Conservation (phyloP, 1,140 invertebrate species). For the Diabrotica virgifera region DNA sequence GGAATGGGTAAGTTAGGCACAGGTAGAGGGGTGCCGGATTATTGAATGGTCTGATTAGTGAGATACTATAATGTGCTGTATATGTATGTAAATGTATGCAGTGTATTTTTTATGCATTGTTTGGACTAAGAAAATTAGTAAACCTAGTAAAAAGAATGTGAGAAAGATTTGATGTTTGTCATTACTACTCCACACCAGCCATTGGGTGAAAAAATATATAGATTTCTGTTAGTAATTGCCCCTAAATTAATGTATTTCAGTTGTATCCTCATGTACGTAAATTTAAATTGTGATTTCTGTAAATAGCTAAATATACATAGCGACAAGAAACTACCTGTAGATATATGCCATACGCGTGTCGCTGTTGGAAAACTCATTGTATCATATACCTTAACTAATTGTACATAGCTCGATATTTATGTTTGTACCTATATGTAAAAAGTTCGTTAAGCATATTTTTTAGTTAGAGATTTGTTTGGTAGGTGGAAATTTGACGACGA, state of each 20-base stretch:
- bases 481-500: background rate
- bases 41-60: too few species aligned
- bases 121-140: too few species aligned
- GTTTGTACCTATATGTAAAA: slow-evolving; percentile 20
- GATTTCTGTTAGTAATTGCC: too few species aligned
- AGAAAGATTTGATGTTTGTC: too few species aligned
- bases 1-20: too few species aligned
- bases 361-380: slow-evolving; percentile 20
- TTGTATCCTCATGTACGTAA: slow-evolving; percentile 36
- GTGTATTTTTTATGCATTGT: too few species aligned
- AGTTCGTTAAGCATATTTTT: slow-evolving; percentile 10
- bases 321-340: slow-evolving; percentile 25
- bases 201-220: too few species aligned
- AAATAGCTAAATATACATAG: slow-evolving; percentile 32
- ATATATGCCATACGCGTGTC: slow-evolving; percentile 18
- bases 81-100: too few species aligned
- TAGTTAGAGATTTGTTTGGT: slow-evolving; percentile 9
- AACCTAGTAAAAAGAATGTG: too few species aligned
- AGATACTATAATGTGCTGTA: too few species aligned
- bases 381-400: slow-evolving; percentile 19
- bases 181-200: too few species aligned
- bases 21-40: too few species aligned
- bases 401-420: slow-evolving; percentile 25
- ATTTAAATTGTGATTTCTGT: slow-evolving; percentile 46
- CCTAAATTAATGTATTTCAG: background rate